These are phyloP conservation scores for Drusus annulatus DNA, from an alignment of 1,140 invertebrate genomes.

Conservation along the genomic window DNA sequence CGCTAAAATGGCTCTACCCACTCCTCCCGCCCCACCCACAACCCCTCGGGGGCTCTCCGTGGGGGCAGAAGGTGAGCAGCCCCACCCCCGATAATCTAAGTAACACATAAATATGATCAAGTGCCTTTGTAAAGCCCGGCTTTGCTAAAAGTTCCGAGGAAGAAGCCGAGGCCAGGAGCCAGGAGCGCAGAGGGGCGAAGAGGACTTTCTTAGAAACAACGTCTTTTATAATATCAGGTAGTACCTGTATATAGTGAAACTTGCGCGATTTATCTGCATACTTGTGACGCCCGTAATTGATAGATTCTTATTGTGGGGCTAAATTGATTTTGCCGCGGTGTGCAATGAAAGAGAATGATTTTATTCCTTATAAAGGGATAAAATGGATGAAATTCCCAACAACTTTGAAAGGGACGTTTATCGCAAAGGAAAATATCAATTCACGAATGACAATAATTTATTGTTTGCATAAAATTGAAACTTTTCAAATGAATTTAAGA, in stretches of 20 bases:
- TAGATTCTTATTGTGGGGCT: constrained; percentile 47
- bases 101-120: constrained; percentile 71
- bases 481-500: too few relatives aligned
- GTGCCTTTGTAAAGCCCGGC: constrained; percentile 61
- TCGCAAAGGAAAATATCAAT: too few relatives aligned
- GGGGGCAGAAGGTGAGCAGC: constrained; percentile 6
- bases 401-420: too few relatives aligned
- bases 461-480: too few relatives aligned
- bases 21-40: neutral
- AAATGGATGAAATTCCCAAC: too few relatives aligned
- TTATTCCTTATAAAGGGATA: too few relatives aligned
- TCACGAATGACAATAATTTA: too few relatives aligned
- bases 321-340: constrained; percentile 27
- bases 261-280: constrained; percentile 58
- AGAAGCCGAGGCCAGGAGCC: neutral
- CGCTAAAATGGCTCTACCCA: neutral
- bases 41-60: neutral
- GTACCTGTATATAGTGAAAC: constrained; percentile 50
- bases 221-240: constrained; percentile 51
- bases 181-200: neutral
- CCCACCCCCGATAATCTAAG: constrained; percentile 63
- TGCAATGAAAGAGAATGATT: too few relatives aligned
- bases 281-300: constrained; percentile 53
- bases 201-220: constrained; percentile 51
- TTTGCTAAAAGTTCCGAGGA: constrained; percentile 57